Percentiles rank a stretch among this genome's conserved stretches.
phyloP scores from a whole-genome alignment of 2,113 vertebrate species.

The Sander lucioperca region DNA sequence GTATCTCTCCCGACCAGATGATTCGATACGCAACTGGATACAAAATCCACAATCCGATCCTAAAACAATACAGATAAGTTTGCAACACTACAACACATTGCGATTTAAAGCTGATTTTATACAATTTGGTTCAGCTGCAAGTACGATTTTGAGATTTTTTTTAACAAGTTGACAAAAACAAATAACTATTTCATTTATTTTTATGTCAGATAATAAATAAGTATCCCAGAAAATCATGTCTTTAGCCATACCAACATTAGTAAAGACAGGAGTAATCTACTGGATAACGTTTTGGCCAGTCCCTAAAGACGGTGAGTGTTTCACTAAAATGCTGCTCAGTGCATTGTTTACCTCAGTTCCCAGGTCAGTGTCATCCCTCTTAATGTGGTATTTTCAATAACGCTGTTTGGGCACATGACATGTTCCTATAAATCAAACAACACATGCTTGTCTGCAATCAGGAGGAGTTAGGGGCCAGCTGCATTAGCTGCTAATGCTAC shows the following conservation, averaged over 20 bases:
- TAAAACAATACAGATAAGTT: neutral
- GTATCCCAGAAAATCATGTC: neutral
- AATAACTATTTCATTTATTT: neutral
- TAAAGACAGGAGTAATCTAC: neutral
- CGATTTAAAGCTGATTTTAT: neutral
- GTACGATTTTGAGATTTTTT: neutral
- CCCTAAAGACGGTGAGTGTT: neutral
- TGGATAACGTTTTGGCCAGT: neutral
- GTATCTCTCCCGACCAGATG: neutral
- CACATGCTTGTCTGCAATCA: no score
- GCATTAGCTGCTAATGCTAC: no score
- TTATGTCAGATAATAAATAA: neutral
- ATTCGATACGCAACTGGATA: neutral
- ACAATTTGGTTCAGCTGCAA: neutral
- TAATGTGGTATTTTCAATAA: no score
- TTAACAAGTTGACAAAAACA: neutral
- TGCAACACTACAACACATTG: neutral
- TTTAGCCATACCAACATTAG: neutral
- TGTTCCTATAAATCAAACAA: no score
- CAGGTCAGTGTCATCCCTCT: no score
- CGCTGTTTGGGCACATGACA: no score
- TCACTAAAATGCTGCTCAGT: neutral
- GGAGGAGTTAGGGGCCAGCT: no score
- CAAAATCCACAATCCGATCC: neutral
- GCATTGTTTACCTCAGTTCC: no score